Evolutionary conservation across 2,797 vertebrate species (phyloP), one percentile per base, ranked within the genome.

Genomic region (Alouatta caraya): DNA sequence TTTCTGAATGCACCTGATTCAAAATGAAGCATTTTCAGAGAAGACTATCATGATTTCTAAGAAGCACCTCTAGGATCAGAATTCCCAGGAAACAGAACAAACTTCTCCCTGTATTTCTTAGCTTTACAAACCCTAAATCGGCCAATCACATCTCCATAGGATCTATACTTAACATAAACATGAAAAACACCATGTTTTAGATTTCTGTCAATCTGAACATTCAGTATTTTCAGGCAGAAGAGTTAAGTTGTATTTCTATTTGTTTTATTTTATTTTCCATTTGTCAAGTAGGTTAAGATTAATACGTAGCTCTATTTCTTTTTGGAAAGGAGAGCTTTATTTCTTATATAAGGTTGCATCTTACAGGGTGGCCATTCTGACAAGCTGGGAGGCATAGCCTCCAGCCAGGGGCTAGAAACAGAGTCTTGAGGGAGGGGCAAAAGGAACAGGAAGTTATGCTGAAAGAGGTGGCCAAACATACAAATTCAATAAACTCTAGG

Each of bases 21-120:
- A 84, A 94, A 95, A 78, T 57, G 21, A 96, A 91, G 24, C 30
- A 88, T 61, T 88, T 90, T 72, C n/a, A 79, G 88, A 88, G 55
- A 59, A 95, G n/a, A 82, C 12, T 50, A 44, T 55, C 52, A 30
- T 59, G 46, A 37, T 88, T 95, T 94, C 42, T 93, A 52, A 82
- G 37, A 67, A n/a, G 55, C 67, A 21, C 76, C 30, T 80, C 33
- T 52, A 88, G 39, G 61, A 59, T 30, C 46, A 52, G 44, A 96
- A 85, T 90, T 90, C 37, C 75, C 28, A 11, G 78, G 30, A 33
- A 59, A 39, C 11, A 1, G 42, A 86, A 52, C 14, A 44, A 42
- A 70, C 17, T 64, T 9, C 6, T 90, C 26, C 33, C 21, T 33
- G 2, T 59, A 52, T 48, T 85, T 44, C 33, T 93, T 78, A 52